phyloP scores from a whole-genome alignment of 2,113 vertebrate genomes.

The Perca flavescens region DNA sequence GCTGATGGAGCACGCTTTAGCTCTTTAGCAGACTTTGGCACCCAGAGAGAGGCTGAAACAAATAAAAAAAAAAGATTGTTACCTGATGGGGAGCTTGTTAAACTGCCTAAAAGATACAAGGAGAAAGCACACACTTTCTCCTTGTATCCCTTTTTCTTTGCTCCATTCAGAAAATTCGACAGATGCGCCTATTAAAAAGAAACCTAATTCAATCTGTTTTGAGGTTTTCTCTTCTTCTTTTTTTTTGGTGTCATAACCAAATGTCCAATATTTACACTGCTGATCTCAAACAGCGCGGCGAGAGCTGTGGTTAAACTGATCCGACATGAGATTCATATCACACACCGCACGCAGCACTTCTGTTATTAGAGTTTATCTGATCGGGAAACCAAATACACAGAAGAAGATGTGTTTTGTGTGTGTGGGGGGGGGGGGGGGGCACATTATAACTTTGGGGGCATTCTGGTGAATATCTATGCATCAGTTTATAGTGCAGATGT shows the following conservation, averaged over 20 bases:
- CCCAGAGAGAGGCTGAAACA: constrained; percentile 51
- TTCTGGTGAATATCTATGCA: no score
- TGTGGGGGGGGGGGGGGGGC: no score
- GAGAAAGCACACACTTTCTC: constrained; percentile 27
- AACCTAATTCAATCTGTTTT: constrained; percentile 50
- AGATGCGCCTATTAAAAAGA: background rate
- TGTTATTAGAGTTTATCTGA: constrained; percentile 48
- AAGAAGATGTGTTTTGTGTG: background rate
- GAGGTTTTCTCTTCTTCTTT: constrained; percentile 26
- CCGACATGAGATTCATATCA: constrained; percentile 47
- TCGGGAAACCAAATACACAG: constrained; percentile 24
- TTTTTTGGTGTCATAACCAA: constrained; percentile 25
- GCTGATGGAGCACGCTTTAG: constrained; percentile 53
- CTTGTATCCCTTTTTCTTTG: background rate
- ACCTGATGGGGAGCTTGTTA: constrained; percentile 57
- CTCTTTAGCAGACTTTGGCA: constrained; percentile 51
- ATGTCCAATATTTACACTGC: constrained; percentile 52
- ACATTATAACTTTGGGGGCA: no score
- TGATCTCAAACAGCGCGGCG: constrained; percentile 57
- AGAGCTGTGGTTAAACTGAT: constrained; percentile 56
- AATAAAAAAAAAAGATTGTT: constrained; percentile 66
- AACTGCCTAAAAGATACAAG: constrained; percentile 1
- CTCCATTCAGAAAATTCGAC: constrained; percentile 21
- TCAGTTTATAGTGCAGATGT: no score
- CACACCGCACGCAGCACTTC: constrained; percentile 1